phyloP scores from a whole-genome alignment of 1,140 invertebrate species.

The Pseudomyrmex sp. region DNA sequence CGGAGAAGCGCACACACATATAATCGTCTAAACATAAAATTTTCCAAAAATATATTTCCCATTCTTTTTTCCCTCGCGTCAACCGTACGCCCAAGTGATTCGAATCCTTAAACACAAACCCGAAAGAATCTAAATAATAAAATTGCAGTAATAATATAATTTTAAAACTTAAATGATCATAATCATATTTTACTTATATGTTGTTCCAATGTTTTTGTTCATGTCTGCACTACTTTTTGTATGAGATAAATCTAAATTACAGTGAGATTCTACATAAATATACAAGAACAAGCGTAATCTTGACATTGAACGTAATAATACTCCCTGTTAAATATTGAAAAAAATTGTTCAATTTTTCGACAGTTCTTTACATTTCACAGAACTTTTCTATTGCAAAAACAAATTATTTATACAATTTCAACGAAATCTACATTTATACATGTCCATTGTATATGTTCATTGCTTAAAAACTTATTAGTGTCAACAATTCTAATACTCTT shows the following conservation, averaged over 20 bases:
- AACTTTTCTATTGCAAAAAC: not conserved
- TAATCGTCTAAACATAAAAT: constrained; percentile 57
- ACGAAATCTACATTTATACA: not conserved
- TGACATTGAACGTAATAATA: too few species aligned
- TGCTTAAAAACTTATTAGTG: not conserved
- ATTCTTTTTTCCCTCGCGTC: not conserved
- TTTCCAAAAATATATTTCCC: constrained; percentile 69
- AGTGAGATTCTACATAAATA: too few species aligned
- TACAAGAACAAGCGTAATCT: too few species aligned
- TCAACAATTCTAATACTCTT: not conserved
- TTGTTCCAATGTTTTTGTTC: too few species aligned
- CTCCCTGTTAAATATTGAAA: not conserved
- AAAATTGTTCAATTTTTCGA: not conserved
- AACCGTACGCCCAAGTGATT: not conserved
- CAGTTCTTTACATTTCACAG: not conserved
- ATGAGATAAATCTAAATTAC: too few species aligned
- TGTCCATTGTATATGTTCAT: too few species aligned
- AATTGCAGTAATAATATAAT: not conserved
- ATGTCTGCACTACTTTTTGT: too few species aligned
- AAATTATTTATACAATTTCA: not conserved
- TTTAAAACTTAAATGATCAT: too few species aligned
- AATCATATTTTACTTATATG: too few species aligned
- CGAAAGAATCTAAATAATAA: not conserved
- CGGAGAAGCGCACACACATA: constrained; percentile 34
- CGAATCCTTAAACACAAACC: constrained; percentile 37